Base-by-base conservation (phyloP, 2,113 vertebrate species). In the Myocastor coypus region DNA sequence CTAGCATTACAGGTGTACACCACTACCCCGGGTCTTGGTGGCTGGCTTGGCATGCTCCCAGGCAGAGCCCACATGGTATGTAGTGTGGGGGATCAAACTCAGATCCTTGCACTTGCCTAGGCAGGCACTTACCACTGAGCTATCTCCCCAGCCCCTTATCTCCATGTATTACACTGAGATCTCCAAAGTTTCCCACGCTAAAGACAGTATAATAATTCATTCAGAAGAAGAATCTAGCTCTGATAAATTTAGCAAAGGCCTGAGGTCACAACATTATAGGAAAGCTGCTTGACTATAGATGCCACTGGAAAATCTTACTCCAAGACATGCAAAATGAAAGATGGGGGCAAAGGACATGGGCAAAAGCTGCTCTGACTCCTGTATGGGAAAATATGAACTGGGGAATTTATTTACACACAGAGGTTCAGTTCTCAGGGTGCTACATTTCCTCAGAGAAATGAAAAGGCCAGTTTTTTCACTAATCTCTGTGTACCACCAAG, bases 331-430 rank as follows among this genome's bases (percentile, higher is more conserved):
- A 95, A 61, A 94, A 11, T 52, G 2, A 28, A 61, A 71, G 57
- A 34, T 40, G 73, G 37, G 6, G 50, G 42, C 78, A 24, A 32
- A 63, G n/a, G 22, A 34, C 16, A 40, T 46, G 10, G 57, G 64
- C 16, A 89, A 20, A 80, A 66, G 42, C 57, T 66, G 42, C 10
- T 52, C 8, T 17, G 37, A 63, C 66, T 83, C 40, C 40, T 84
- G 40, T 94, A 92, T 81, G 19, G 66, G 66, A 95, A 84, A 94
- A 92, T 86, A 91, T 61, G 57, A 78, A 91, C 82, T 89, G 83
- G 75, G 42, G 57, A 81, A 73, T 96, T 89, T 83, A 88, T 40
- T 7, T 64, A 86, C 69, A 57, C 85, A 92, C n/a, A 87, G 78
- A 96, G 46, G 86, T 86, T 97, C 73, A 7, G 46, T 55, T 66